Conservation (phyloP, 2,797 vertebrate genomes). For the Amphiprion clarkii region DNA sequence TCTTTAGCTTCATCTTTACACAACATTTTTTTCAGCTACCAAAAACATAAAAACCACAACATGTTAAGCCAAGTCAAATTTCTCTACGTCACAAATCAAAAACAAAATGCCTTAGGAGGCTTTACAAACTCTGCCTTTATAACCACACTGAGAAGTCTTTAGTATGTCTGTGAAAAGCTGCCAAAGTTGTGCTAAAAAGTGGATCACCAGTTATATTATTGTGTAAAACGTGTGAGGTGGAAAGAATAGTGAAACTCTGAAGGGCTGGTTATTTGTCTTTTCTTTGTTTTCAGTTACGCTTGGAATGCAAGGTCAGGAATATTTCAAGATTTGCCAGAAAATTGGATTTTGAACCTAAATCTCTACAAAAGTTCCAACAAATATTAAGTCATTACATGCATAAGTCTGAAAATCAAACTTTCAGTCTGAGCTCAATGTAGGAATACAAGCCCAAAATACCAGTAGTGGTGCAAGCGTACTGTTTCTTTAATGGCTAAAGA, state of each 20-base stretch:
- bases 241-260: neutral
- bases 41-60: neutral
- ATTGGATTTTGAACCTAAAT: neutral
- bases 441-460: slow-evolving; percentile 12
- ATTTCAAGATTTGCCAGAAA: slow-evolving; percentile 8
- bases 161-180: slow-evolving; percentile 5
- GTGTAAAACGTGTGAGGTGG: neutral
- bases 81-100: too few species aligned
- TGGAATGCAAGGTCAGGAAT: neutral
- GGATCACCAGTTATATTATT: neutral
- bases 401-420: slow-evolving; percentile 9
- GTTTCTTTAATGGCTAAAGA: neutral
- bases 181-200: neutral
- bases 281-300: slow-evolving; percentile 5
- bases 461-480: neutral
- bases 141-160: neutral
- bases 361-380: neutral
- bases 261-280: neutral
- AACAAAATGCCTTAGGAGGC: neutral
- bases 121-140: neutral
- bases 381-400: slow-evolving; percentile 5
- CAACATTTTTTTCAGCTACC: neutral
- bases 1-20: neutral
- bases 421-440: neutral
- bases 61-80: neutral